Percentiles rank a stretch among this genome's conserved stretches.
These are phyloP conservation scores for Phaonia tiefii DNA, from an alignment of 2,888 invertebrate species.

Conservation along the genomic window DNA sequence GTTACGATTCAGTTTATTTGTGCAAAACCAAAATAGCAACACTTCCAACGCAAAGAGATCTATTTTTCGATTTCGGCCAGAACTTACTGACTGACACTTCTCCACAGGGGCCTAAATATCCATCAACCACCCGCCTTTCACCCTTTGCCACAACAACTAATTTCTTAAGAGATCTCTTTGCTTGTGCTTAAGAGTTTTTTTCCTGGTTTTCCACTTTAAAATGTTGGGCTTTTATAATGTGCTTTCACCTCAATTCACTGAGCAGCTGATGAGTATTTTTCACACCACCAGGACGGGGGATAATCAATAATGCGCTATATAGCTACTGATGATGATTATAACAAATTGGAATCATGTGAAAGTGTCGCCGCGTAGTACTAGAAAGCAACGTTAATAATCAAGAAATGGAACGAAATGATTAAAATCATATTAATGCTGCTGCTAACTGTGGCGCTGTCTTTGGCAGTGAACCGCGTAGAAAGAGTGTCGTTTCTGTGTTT, in stretches of 20 bases:
- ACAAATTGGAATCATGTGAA: slow-evolving; percentile 33
- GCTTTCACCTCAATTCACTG: slow-evolving; percentile 29
- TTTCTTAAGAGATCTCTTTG: slow-evolving; percentile 29
- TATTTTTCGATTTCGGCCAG: slow-evolving; percentile 37
- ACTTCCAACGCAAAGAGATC: slow-evolving; percentile 56
- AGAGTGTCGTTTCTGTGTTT: neutral
- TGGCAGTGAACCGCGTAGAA: neutral
- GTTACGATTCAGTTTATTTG: slow-evolving; percentile 57
- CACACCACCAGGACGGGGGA: slow-evolving; percentile 7
- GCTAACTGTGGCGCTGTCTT: slow-evolving; percentile 23
- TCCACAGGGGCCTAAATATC: slow-evolving; percentile 1
- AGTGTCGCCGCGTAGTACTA: neutral
- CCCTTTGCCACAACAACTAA: neutral
- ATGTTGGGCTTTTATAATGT: slow-evolving; percentile 31
- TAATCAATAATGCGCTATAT: neutral
- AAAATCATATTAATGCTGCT: slow-evolving; percentile 45
- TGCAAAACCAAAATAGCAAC: slow-evolving; percentile 62
- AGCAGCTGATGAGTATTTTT: slow-evolving; percentile 42
- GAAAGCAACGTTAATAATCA: neutral
- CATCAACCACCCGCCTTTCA: neutral
- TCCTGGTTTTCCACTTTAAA: slow-evolving; percentile 30
- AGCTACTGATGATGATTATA: neutral
- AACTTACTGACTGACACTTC: slow-evolving; percentile 34
- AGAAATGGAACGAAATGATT: slow-evolving; percentile 36
- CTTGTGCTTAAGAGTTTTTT: slow-evolving; percentile 48